A percentile compares a stretch with the other conserved stretches of the same genome.
Conservation (phyloP, 2,888 invertebrate species). For the Linyphia triangularis region DNA sequence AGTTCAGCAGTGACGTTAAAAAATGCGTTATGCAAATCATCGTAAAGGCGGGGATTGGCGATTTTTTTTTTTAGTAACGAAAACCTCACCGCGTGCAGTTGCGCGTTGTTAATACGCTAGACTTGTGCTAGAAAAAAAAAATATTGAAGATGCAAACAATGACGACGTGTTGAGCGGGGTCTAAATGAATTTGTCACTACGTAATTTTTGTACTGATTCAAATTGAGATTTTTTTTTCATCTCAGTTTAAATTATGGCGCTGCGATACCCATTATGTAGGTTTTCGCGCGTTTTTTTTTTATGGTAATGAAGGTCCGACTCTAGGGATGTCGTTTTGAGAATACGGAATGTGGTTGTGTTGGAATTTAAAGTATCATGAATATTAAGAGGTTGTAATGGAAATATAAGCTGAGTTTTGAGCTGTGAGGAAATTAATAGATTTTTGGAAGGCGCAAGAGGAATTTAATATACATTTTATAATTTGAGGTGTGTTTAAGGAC, state of each 20-base stretch:
- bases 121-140: neutral
- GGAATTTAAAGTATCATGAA: constrained; percentile 11
- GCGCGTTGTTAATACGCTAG: neutral
- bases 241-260: constrained; percentile 9
- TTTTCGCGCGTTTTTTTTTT: constrained; percentile 4
- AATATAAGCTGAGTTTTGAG: neutral
- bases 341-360: neutral
- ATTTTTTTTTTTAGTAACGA: constrained; percentile 23
- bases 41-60: constrained; percentile 11
- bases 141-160: constrained; percentile 30
- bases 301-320: constrained; percentile 20
- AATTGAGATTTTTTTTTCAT: neutral
- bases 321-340: constrained; percentile 11
- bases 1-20: constrained; percentile 40
- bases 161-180: neutral
- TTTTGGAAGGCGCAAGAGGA: too few relatives aligned
- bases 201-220: neutral
- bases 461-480: too few relatives aligned
- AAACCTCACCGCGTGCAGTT: neutral
- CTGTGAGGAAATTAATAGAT: neutral
- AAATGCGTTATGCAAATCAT: constrained; percentile 71
- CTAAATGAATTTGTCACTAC: constrained; percentile 39
- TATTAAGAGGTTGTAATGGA: constrained; percentile 22
- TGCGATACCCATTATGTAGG: neutral
- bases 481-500: too few relatives aligned